These are phyloP conservation scores for Sebastes flavidus DNA, from an alignment of 2,797 vertebrate genomes.

Conservation along the genomic window DNA sequence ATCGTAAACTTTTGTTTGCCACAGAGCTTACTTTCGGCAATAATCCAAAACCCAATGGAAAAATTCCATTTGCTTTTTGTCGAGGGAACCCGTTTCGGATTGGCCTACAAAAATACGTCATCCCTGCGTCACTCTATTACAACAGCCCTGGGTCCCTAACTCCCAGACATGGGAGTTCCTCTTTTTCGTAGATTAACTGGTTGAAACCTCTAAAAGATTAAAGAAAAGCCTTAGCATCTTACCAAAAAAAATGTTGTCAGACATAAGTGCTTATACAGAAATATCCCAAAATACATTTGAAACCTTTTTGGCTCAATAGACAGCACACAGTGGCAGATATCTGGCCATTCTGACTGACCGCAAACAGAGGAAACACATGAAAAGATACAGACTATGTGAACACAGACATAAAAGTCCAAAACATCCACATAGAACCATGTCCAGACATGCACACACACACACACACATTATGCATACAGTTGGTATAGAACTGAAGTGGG, in stretches of 20 bases:
- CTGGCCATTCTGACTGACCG: conserved; percentile 18
- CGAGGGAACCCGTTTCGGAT: no score
- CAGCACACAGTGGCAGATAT: neutral
- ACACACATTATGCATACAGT: conserved; percentile 5
- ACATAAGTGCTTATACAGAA: conserved; percentile 9
- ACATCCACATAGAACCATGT: no score
- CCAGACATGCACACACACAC: neutral
- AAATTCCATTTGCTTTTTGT: neutral
- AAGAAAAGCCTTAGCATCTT: neutral
- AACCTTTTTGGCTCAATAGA: neutral
- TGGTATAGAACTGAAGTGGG: conserved; percentile 58
- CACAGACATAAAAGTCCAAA: conserved; percentile 6
- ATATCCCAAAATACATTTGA: conserved; percentile 1
- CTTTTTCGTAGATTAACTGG: neutral
- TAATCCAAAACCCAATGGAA: no score
- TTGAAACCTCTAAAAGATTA: neutral
- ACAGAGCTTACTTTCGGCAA: no score
- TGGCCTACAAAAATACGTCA: no score
- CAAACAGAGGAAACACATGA: conserved; percentile 14
- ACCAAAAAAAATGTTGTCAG: neutral
- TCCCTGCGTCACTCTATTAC: neutral
- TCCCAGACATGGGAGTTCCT: fast-evolving
- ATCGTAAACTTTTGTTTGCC: no score
- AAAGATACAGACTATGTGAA: conserved; percentile 13
- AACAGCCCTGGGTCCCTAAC: neutral